Base-by-base conservation (phyloP, 2,113 vertebrate genomes). In the Chaetops frenatus region DNA sequence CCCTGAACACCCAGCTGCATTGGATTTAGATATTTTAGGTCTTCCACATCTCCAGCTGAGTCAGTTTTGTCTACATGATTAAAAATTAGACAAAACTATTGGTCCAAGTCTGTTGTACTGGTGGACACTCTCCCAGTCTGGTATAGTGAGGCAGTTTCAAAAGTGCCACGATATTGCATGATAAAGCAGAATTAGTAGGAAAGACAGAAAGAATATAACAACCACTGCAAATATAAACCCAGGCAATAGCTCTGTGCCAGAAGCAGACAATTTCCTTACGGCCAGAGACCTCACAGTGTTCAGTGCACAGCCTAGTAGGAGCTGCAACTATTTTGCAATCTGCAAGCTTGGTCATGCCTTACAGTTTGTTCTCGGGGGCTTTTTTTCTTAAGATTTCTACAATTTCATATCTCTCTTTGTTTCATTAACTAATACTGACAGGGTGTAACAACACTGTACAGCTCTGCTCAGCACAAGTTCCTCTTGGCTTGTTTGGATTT, bases 381-480 rank as follows among this genome's bases (percentile, higher is more conserved):
- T 51, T 89, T 82, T 82, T 74, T 61, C 44, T 51, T 74, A 33
- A 42, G 81, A 86, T 94, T 88, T 90, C 58, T 90, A 62, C 45
- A 47, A 66, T 77, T 83, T 73, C 21, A 21, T 54, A 70, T 82
- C 25, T 82, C 66, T 65, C 86, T 88, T 76, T 82, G 33, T 92
- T 86, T 97, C 86, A 71, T 73, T 90, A 88, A 88, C 66, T 57
- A 56, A 70, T 67, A 66, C 35, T 86, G 92, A 77, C 86, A 81
- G 76, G 38, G 23, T 80, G 21, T 78, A 94, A 31, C 3, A 8
- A 80, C 38, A 54, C 16, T 50, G 42, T 69, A 65, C 62, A 83
- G 71, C 66, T 90, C 58, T 61, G 28, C 29, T 61, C 33, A 19
- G 47, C 56, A 78, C 72, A 92, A 56, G 38, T 16, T 83, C 64